Evolutionary conservation across 2,888 invertebrate species (phyloP), one percentile per base, ranked within the genome.

Genomic region (Charanyca ferruginea): DNA sequence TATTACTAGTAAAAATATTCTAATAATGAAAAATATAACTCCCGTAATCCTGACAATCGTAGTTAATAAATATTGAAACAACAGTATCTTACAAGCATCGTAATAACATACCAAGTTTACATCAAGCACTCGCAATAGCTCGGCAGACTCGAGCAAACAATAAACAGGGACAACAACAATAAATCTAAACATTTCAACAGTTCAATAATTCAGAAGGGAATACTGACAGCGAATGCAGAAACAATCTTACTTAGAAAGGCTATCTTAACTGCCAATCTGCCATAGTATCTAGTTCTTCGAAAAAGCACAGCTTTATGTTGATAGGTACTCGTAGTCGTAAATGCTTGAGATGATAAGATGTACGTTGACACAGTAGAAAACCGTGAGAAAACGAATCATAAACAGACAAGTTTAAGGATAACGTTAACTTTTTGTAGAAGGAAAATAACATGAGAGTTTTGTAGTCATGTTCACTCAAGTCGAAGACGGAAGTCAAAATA

Each of bases 171-270:
- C 41, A 47, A 49, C 32, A 76, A 61, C 28, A 47, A 73, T 77
- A 77, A 81, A 75, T 79, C 65, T 55, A 38, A 25, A 45, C 45
- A 68, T 77, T 81, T 67, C 70, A 62, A 66, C 68, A 70, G 52
- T 70, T 66, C 63, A 59, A 71, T 77, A 75, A 78, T 69, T 73
- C 61, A 61, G 64, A 51, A 54, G 73, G 58, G 48, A 75, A 71
- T 61, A 52, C 63, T 59, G 41, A 45, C 62, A 48, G 53, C 54
- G 45, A 62, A 73, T 60, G 38, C 41, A 72, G 59, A 66, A 75
- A 74, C 60, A 64, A 77, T 70, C 25, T 54, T 47, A 63, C 60
- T 60, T 58, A 55, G 62, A 64, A 76, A 65, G 66, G 70, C 66
- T 81, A 79, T 80, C 74, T 79, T 32, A 64, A 57, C 41, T n/a